Conservation (phyloP, 1,140 invertebrate genomes). For the Drosophila truncata region DNA sequence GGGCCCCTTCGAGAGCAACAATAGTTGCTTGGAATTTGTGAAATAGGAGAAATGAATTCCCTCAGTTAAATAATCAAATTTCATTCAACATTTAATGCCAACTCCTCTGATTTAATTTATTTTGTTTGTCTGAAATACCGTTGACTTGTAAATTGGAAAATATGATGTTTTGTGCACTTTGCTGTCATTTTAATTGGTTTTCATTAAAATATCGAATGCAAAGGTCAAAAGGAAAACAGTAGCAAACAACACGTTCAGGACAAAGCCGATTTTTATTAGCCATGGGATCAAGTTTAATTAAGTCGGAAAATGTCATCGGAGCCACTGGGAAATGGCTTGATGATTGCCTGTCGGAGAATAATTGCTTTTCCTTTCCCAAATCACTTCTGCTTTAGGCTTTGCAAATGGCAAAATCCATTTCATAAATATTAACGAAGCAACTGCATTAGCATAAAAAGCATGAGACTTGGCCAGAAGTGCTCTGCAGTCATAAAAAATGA, state of each 20-base stretch:
- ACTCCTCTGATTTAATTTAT: conserved; percentile 3
- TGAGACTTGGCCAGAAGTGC: conserved; percentile 2
- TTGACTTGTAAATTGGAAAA: conserved; percentile 3
- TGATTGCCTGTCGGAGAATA: conserved; percentile 20
- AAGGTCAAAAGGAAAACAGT: neutral
- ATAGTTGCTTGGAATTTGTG: neutral
- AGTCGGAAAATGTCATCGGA: conserved; percentile 45
- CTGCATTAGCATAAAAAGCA: conserved; percentile 37
- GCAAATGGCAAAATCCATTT: conserved; percentile 19
- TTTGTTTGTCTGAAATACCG: neutral
- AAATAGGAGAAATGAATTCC: neutral
- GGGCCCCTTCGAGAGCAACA: neutral
- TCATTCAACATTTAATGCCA: conserved; percentile 10
- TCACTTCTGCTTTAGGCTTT: conserved; percentile 1
- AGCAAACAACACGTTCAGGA: neutral
- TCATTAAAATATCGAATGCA: conserved; percentile 39
- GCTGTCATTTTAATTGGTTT: conserved; percentile 49
- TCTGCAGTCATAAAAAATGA: conserved; percentile 32
- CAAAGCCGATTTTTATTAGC: conserved; percentile 61
- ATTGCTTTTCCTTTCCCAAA: conserved; percentile 25
- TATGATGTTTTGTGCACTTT: conserved; percentile 11
- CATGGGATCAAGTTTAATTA: conserved; percentile 70
- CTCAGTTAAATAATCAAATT: conserved; percentile 13
- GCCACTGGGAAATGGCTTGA: conserved; percentile 29
- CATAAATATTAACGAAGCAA: conserved; percentile 37